phyloP scores from a whole-genome alignment of 2,113 vertebrate species.

The Ondatra zibethicus region DNA sequence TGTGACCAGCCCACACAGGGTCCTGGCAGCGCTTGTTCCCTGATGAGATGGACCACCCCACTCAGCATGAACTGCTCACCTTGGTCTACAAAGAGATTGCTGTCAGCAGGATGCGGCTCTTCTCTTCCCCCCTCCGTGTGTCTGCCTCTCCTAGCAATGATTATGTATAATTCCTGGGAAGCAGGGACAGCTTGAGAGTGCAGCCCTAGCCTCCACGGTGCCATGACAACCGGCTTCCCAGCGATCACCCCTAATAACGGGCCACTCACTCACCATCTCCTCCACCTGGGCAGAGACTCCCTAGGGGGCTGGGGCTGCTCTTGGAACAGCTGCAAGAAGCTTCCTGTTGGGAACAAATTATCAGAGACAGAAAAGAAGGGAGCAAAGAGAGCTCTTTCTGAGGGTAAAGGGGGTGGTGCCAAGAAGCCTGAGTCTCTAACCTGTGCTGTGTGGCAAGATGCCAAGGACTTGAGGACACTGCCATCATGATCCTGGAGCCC shows the following conservation, averaged over 20 bases:
- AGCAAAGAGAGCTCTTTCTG: neutral
- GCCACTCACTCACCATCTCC: slow-evolving; percentile 53
- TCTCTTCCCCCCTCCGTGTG: neutral
- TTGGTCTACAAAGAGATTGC: slow-evolving; percentile 8
- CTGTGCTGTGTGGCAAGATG: neutral
- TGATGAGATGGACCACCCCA: accelerated
- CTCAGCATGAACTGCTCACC: neutral
- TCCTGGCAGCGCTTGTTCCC: accelerated
- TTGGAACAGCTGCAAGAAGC: slow-evolving; percentile 39
- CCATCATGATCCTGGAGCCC: neutral
- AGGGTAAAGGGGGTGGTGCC: neutral
- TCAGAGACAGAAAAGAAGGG: neutral
- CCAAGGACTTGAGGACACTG: neutral
- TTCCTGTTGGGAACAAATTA: slow-evolving; percentile 45
- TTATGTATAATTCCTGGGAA: slow-evolving; percentile 59
- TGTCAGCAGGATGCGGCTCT: neutral
- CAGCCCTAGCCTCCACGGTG: slow-evolving; percentile 36
- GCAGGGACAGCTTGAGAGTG: slow-evolving; percentile 46
- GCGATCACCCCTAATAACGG: slow-evolving; percentile 73
- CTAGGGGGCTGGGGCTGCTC: slow-evolving; percentile 42
- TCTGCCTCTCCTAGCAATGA: slow-evolving; percentile 35
- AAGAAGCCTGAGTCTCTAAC: neutral
- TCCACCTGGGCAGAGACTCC: slow-evolving; percentile 68
- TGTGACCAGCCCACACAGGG: no score
- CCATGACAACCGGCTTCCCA: slow-evolving; percentile 80